Evolutionary conservation across 2,113 vertebrate species (phyloP), one percentile per base, ranked within the genome.

Genomic region (Pterocles gutturalis): DNA sequence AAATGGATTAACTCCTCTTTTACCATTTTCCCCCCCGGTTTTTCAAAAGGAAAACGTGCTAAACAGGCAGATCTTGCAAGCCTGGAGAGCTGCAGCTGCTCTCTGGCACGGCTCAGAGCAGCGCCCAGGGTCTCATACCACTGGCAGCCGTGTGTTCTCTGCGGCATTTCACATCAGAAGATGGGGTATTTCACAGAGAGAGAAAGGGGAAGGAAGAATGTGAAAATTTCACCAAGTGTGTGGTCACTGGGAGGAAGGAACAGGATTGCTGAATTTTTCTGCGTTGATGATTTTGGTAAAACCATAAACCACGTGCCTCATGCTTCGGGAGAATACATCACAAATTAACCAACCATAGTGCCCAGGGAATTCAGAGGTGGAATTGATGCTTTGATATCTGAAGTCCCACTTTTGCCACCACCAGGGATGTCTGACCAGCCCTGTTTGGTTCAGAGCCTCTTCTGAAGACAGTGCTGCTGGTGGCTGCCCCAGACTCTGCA

Each of bases 221-320:
- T 20, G 64, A 87, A 45, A 66, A 60, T 60, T 90, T 71, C 5
- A 0, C 57, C 73, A 76, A 75, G 60, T 9, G 33, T 82, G 95
- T 83, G 92, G 94, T 79, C 66, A 85, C 78, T 17, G 70, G 61
- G 66, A 97, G 92, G 90, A 97, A 96, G 66, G 88, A 95, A 72
- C 67, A 45, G 33, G 57, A 64, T 2, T 79, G 55, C 62, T 45
- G 33, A 75, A 53, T 38, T 91, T 87, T 90, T 75, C 34, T 55
- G 70, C 78, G 55, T 71, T 58, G 43, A 53, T 61, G 49, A 81
- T 69, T 89, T 73, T 49, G 60, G 69, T 64, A 20, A 87, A 94
- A 83, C 77, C 81, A 75, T 76, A 58, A 94, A 48, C 60, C 83
- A 78, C 3, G 3, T 49, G 60, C 38, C 60, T 36, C 34, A 8